Percentiles rank a stretch among this genome's conserved stretches.
Evolutionary conservation across 2,113 vertebrate genomes (phyloP).

Genomic region (Coturnix japonica): DNA sequence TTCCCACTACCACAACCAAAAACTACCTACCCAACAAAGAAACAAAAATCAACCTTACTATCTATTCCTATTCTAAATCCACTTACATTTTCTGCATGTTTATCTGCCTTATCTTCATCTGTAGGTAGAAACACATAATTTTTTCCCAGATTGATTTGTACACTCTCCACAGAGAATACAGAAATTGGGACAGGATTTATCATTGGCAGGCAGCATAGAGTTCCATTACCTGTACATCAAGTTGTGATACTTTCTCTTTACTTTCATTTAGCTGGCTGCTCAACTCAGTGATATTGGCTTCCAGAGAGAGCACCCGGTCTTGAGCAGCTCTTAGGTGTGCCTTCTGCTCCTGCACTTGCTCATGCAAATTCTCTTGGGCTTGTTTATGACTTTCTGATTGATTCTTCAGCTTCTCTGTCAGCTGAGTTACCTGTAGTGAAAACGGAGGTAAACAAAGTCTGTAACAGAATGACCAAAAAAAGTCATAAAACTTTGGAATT

Average conservation of each 20-base stretch:
- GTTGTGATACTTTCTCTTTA: constrained; percentile 91
- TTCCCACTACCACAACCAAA: neutral
- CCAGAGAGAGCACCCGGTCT: constrained; percentile 89
- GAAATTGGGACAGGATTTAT: neutral
- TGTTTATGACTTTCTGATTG: constrained; percentile 98
- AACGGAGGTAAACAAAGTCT: neutral
- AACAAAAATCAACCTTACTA: neutral
- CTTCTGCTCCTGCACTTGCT: constrained; percentile 98
- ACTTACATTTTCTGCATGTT: neutral
- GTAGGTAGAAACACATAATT: neutral
- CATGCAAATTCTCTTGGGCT: constrained; percentile 95
- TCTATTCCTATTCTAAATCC: neutral
- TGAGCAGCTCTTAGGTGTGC: constrained; percentile 88
- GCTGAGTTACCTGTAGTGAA: constrained; percentile 85
- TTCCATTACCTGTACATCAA: constrained; percentile 90
- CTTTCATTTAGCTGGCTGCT: constrained; percentile 89
- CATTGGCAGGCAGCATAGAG: neutral
- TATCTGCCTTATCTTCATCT: neutral
- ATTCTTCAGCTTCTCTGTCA: constrained; percentile 96
- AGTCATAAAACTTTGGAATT: neutral
- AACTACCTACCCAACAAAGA: neutral
- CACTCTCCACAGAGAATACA: neutral
- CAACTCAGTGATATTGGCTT: constrained; percentile 85
- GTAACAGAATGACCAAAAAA: neutral
- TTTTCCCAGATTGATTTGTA: neutral